These are phyloP conservation scores for Archaeoteleia sp. DNA, from an alignment of 2,888 invertebrate genomes.

Conservation along the genomic window DNA sequence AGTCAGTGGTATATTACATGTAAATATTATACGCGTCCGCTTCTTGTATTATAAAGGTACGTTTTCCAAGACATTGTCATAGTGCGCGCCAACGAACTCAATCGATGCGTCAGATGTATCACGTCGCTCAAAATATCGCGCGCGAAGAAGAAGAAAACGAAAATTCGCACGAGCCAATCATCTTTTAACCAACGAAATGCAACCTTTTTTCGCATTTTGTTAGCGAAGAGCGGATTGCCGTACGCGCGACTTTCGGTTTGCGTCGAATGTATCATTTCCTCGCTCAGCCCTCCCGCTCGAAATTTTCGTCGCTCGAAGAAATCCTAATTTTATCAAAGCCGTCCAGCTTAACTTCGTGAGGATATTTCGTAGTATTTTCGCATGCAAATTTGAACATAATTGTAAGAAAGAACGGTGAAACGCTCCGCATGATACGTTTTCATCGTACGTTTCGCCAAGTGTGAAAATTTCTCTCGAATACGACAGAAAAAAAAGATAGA, in stretches of 20 bases:
- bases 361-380: conserved; percentile 74
- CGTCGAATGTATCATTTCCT: conserved; percentile 17
- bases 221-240: neutral
- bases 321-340: conserved; percentile 75
- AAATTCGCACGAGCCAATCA: too few relatives aligned
- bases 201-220: neutral
- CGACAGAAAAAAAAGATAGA: too few relatives aligned
- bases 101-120: too few relatives aligned
- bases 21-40: conserved; percentile 45
- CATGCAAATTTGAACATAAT: conserved; percentile 65
- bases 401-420: conserved; percentile 30
- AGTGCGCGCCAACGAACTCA: conserved; percentile 46
- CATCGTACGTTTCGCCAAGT: too few relatives aligned
- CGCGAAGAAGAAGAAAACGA: too few relatives aligned
- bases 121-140: too few relatives aligned
- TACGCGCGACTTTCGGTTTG: conserved; percentile 12
- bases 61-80: conserved; percentile 40
- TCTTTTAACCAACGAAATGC: too few relatives aligned
- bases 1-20: conserved; percentile 38
- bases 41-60: conserved; percentile 41
- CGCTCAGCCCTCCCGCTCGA: conserved; percentile 52
- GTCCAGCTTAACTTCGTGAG: conserved; percentile 74
- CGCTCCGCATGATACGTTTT: neutral
- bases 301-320: conserved; percentile 70
- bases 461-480: neutral